Evolutionary conservation across 2,113 vertebrate genomes (phyloP).

Genomic region (Deroptyus accipitrinus): DNA sequence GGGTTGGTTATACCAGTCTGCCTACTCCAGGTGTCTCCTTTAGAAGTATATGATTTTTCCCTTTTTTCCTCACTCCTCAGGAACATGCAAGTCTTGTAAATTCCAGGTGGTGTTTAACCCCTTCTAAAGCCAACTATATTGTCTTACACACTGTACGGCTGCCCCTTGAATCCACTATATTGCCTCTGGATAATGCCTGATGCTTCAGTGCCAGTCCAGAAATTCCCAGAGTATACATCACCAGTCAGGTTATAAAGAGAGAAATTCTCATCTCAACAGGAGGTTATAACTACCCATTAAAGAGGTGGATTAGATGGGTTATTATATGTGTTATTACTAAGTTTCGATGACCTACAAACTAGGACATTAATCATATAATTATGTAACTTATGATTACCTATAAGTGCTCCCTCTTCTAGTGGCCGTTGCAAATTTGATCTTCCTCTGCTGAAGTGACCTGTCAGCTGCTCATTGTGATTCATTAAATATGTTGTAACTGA

Average conservation of each 20-base stretch:
- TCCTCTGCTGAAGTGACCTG: not conserved
- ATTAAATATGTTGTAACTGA: not conserved
- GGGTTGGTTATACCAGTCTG: not conserved
- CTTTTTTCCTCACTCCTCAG: not conserved
- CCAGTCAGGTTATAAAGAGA: not conserved
- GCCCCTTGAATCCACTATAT: not conserved
- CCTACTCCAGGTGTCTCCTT: not conserved
- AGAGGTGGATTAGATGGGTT: not conserved
- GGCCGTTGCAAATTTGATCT: not conserved
- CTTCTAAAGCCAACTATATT: not conserved
- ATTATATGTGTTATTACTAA: not conserved
- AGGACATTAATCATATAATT: not conserved
- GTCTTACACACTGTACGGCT: not conserved
- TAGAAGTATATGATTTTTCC: not conserved
- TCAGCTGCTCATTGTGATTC: not conserved
- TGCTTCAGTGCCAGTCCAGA: not conserved
- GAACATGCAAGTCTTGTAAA: not conserved
- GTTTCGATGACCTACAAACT: not conserved
- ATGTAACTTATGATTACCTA: not conserved
- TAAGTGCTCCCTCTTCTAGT: not conserved
- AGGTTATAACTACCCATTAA: not conserved
- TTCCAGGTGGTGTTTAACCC: not conserved
- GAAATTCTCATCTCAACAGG: not conserved
- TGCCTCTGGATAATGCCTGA: not conserved
- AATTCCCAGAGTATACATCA: not conserved